These are phyloP conservation scores for Forbesichthys agassizii DNA, from an alignment of 2,113 vertebrate genomes.

Conservation along the genomic window DNA sequence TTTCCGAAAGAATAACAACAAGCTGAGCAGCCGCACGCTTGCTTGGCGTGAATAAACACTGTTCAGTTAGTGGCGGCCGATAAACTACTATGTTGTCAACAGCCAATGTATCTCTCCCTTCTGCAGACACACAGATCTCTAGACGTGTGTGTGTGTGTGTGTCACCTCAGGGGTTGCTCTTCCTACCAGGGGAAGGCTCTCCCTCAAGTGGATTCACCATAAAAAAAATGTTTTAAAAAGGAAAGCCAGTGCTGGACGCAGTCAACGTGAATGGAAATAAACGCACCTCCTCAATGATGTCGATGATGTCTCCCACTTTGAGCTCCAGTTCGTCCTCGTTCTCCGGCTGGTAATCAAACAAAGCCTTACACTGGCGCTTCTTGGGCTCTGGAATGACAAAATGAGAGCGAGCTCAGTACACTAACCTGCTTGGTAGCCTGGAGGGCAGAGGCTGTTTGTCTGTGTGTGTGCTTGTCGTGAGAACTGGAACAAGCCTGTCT, in stretches of 20 bases:
- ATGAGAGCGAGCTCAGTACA: constrained; percentile 2
- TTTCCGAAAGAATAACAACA: no score
- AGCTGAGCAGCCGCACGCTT: no score
- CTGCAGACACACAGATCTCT: no score
- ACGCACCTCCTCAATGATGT: constrained; percentile 89
- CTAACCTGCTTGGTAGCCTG: constrained; percentile 2
- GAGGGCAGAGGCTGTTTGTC: not conserved
- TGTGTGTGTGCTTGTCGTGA: not conserved
- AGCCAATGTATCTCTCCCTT: no score
- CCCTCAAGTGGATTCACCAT: no score
- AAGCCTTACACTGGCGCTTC: constrained; percentile 86
- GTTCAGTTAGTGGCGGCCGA: not conserved
- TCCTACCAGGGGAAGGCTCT: no score
- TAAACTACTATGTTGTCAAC: not conserved
- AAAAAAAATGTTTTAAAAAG: no score
- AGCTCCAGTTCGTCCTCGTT: constrained; percentile 95
- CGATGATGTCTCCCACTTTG: constrained; percentile 86
- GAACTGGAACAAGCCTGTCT: not conserved
- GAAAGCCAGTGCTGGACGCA: no score
- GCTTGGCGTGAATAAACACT: not conserved
- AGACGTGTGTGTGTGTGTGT: no score
- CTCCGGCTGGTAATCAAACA: constrained; percentile 88
- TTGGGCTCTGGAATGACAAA: constrained; percentile 78
- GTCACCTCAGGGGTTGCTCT: no score
- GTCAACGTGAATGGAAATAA: not conserved